A percentile compares a stretch with the other conserved stretches of the same genome.
Conservation (phyloP, 2,797 vertebrate species). For the Selene dorsalis region DNA sequence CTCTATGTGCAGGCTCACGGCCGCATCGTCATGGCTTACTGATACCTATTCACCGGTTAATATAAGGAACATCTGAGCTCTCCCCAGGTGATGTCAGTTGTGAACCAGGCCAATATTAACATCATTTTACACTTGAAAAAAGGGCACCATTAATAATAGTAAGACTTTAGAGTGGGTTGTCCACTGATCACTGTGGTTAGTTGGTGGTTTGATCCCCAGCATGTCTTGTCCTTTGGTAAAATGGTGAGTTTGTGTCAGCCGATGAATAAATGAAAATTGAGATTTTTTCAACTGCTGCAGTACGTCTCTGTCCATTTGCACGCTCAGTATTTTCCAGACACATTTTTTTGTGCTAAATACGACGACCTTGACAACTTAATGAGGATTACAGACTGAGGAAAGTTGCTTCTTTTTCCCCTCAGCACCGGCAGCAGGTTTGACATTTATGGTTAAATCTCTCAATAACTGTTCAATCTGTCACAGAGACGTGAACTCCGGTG, state of each 20-base stretch:
- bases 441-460: not conserved
- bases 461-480: not conserved
- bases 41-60: not conserved
- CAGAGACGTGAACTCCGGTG: not conserved
- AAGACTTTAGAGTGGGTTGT: too few relatives aligned
- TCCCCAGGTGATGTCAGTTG: not conserved
- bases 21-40: not conserved
- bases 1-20: not conserved
- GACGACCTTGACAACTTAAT: not conserved
- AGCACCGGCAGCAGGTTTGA: not conserved
- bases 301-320: not conserved
- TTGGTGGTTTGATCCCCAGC: not conserved
- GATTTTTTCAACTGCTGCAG: not conserved
- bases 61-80: not conserved
- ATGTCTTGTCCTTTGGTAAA: not conserved
- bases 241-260: too few relatives aligned
- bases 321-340: not conserved
- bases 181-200: too few relatives aligned
- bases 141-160: too few relatives aligned
- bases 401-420: not conserved
- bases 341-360: not conserved
- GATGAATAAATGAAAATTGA: not conserved
- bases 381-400: not conserved
- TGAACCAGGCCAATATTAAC: too few relatives aligned
- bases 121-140: not conserved